Percentiles rank a stretch among this genome's conserved stretches.
phyloP scores from a whole-genome alignment of 2,113 vertebrate species.

The Alectura lathami region DNA sequence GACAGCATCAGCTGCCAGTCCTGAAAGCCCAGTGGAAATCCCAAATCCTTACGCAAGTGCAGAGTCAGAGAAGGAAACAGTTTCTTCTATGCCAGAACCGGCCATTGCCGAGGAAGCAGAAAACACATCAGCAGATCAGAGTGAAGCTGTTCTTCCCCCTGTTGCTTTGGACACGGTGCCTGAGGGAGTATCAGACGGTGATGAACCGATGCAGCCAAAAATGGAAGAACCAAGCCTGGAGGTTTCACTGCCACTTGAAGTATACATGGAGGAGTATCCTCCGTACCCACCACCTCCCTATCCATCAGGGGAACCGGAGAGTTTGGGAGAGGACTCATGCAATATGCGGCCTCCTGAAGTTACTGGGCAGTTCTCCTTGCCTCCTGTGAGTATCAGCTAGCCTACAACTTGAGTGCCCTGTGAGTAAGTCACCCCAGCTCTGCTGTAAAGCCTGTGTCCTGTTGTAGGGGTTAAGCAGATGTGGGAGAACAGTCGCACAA shows the following conservation, averaged over 20 bases:
- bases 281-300: constrained; percentile 97
- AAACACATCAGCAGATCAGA: constrained; percentile 53
- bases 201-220: constrained; percentile 3
- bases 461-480: not conserved
- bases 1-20: constrained; percentile 11
- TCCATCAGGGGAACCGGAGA: constrained; percentile 88
- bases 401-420: not conserved
- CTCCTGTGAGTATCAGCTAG: constrained; percentile 83
- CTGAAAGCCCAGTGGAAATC: constrained; percentile 70
- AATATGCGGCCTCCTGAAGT: constrained; percentile 93
- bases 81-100: constrained; percentile 48
- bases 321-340: constrained; percentile 83
- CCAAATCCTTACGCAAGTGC: constrained; percentile 71
- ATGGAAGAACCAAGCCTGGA: constrained; percentile 65
- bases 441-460: not conserved
- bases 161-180: constrained; percentile 77
- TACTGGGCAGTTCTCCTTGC: constrained; percentile 91
- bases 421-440: not conserved
- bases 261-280: constrained; percentile 92
- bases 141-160: constrained; percentile 72
- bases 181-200: constrained; percentile 60
- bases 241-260: constrained; percentile 78
- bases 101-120: constrained; percentile 63
- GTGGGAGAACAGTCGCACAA: not conserved
- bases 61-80: constrained; percentile 62